Conservation (phyloP, 2,797 vertebrate species). For the Sibirionetta formosa region DNA sequence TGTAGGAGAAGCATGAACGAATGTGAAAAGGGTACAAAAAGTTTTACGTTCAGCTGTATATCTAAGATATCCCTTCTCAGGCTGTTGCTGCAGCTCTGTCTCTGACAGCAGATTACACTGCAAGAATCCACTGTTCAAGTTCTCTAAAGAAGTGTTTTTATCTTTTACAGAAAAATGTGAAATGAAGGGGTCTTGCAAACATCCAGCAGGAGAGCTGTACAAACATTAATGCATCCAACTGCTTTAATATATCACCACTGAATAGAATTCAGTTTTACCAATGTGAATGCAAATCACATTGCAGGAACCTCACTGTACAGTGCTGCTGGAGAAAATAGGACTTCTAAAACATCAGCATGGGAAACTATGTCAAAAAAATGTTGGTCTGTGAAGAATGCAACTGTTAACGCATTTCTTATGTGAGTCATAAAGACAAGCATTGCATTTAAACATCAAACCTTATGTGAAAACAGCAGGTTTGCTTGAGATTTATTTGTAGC, state of each 20-base stretch:
- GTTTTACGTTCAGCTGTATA: fast-evolving
- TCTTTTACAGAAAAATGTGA: not conserved
- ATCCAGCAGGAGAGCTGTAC: not conserved
- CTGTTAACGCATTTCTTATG: conserved; percentile 13
- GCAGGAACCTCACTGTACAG: conserved; percentile 2
- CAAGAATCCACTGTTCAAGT: not conserved
- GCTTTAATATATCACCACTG: conserved; percentile 40
- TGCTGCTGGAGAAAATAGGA: conserved; percentile 21
- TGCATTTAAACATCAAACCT: conserved; percentile 46
- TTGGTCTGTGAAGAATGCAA: conserved; percentile 46
- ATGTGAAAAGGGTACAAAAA: not conserved
- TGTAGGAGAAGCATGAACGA: not conserved
- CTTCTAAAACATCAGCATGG: conserved; percentile 14
- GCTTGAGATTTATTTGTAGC: not conserved
- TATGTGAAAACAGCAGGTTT: conserved; percentile 33
- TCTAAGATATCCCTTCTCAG: not conserved
- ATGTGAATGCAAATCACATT: conserved; percentile 46
- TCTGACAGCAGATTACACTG: not conserved
- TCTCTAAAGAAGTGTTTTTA: not conserved
- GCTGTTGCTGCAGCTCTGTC: not conserved
- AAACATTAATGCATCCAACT: not conserved
- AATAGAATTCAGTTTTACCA: conserved; percentile 48
- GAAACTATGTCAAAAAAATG: conserved; percentile 35
- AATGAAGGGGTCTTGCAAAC: not conserved
- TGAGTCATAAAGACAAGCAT: conserved; percentile 27